Evolutionary conservation across 1,140 invertebrate genomes (phyloP).

Genomic region (Zaprionus africanus): DNA sequence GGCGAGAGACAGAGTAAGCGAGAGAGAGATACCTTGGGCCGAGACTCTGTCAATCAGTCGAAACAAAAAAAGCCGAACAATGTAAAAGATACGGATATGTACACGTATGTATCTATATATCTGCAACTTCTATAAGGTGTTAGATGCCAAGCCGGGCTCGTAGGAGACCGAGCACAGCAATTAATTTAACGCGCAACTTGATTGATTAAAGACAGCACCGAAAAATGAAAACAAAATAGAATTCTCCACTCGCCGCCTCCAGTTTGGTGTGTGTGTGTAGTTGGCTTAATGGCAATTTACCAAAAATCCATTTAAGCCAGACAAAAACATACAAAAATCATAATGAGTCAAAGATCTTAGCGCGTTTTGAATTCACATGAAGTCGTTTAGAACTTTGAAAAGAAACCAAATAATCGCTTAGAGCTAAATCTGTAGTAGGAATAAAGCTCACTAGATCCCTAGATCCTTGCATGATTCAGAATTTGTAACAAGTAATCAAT

Average conservation of each 20-base stretch:
- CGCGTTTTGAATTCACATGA: neutral
- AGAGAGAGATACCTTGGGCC: conserved; percentile 19
- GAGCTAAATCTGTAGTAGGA: no score
- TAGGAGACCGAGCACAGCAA: conserved; percentile 44
- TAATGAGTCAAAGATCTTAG: neutral
- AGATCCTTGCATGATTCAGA: no score
- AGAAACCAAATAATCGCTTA: no score
- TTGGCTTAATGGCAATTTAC: conserved; percentile 55
- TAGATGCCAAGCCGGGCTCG: conserved; percentile 6
- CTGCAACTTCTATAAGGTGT: conserved; percentile 5
- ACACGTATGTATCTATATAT: neutral
- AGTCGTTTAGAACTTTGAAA: no score
- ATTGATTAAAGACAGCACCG: conserved; percentile 66
- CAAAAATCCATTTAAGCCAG: conserved; percentile 31
- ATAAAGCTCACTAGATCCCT: no score
- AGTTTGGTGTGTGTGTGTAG: conserved; percentile 18
- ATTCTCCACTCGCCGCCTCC: conserved; percentile 41
- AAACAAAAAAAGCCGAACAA: neutral
- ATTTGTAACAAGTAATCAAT: no score
- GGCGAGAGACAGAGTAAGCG: neutral
- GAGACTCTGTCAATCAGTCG: conserved; percentile 4
- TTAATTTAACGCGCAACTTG: conserved; percentile 62
- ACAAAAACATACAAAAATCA: conserved; percentile 16
- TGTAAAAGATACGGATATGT: conserved; percentile 38
- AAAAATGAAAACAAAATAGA: conserved; percentile 29